Evolutionary conservation across 1,140 invertebrate genomes (phyloP).

Genomic region (Diabrotica virgifera): DNA sequence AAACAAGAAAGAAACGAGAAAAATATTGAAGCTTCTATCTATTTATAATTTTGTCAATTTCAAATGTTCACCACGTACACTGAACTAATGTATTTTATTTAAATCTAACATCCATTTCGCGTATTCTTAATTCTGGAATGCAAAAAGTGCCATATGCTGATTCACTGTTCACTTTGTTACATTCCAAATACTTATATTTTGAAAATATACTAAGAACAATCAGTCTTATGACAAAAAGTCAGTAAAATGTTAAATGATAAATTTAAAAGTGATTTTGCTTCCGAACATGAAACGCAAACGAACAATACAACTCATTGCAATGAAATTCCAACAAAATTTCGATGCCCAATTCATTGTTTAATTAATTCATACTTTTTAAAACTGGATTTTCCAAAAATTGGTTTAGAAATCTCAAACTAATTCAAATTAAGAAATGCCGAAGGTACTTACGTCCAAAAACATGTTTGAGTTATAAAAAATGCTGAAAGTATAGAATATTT

Average conservation of each 20-base stretch:
- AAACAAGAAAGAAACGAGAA: background rate
- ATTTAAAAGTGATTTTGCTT: background rate
- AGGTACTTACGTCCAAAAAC: too few species aligned
- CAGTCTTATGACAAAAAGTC: conserved; percentile 32
- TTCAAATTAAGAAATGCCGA: too few species aligned
- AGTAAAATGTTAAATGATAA: conserved; percentile 6
- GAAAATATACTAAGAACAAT: conserved; percentile 20
- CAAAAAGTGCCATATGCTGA: too few species aligned
- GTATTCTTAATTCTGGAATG: background rate
- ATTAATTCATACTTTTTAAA: background rate
- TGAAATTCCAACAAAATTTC: conserved; percentile 14
- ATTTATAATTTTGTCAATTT: background rate
- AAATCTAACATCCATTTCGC: conserved; percentile 8
- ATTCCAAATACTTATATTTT: conserved; percentile 9
- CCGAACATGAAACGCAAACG: conserved; percentile 1
- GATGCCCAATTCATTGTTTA: conserved; percentile 24
- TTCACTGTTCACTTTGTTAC: background rate
- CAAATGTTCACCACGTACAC: background rate
- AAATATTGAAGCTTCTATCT: background rate
- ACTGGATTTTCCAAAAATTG: background rate
- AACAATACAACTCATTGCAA: background rate
- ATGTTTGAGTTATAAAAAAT: too few species aligned
- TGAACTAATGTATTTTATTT: conserved; percentile 7
- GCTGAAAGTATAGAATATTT: too few species aligned
- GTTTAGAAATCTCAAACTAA: background rate